Evolutionary conservation across 2,888 invertebrate genomes (phyloP), one percentile per base, ranked within the genome.

Genomic region (Spialia ferax): DNA sequence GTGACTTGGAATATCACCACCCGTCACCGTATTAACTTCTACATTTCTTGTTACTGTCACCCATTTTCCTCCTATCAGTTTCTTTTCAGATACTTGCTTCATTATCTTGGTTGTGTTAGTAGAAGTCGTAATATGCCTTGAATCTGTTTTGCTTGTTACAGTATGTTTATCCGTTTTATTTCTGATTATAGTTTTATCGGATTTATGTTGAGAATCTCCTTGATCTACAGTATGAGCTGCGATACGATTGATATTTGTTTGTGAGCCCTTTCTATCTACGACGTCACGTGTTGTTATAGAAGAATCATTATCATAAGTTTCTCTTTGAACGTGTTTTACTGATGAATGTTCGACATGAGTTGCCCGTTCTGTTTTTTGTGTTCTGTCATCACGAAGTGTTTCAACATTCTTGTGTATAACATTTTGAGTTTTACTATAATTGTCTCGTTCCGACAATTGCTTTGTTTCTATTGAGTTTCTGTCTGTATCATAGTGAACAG

Each of bases 11-110:
- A 85, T 79, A 32, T 79, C 80, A 54, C 79, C 80, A 59, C 73
- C 72, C 45, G 70, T 69, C 4, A 66, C 23, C 64, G 96, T 95
- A 69, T 95, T 95, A 0, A 97, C 96, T 84, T 96, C 96, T 85
- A 95, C 95, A 77, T 96, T 94, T 73, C 95, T 88, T 64, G 94
- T 95, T 69, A 95, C 95, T 18, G 94, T 88, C 7, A 93, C 88
- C 82, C 87, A 93, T 71, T 94, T 94, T 32, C 93, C 94, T 38
- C 86, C 91, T 54, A 92, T 89, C 35, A 94, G 85, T 77, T 94
- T 94, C 80, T 94, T 95, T 81, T 93, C 95, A n/a, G 95, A 94
- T 71, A 94, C 89, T 76, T 91, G 91, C 75, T 94, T 91, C 74
- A 94, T 94, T 32, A 91, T 91, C 77, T 95, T 94, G 50, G 91